Percentiles rank a stretch among this genome's conserved stretches.
Evolutionary conservation across 1,140 invertebrate species (phyloP).

Genomic region (Plutomurus gul): DNA sequence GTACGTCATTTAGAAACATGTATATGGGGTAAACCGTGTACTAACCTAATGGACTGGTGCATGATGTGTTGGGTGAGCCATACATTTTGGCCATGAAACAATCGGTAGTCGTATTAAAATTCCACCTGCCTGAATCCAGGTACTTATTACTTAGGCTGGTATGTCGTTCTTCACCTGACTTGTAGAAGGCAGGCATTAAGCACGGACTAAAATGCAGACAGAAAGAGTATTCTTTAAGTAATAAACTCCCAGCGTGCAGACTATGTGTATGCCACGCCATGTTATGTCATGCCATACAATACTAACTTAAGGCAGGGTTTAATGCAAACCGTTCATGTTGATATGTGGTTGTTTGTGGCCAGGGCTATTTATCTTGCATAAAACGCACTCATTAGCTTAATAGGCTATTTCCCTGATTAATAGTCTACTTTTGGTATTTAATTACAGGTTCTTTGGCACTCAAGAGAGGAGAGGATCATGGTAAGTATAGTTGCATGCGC

Average conservation of each 20-base stretch:
- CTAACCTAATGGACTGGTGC: too few species aligned
- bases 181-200: too few species aligned
- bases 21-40: too few species aligned
- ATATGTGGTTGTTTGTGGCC: background rate
- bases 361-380: constrained; percentile 15
- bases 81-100: background rate
- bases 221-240: background rate
- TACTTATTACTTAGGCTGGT: too few species aligned
- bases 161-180: too few species aligned
- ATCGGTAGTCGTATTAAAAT: constrained; percentile 6
- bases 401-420: constrained; percentile 39
- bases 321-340: constrained; percentile 13
- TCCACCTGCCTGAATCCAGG: constrained; percentile 9
- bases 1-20: too few species aligned
- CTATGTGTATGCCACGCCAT: too few species aligned
- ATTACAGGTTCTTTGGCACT: constrained; percentile 42
- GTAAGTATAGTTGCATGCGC: constrained; percentile 23
- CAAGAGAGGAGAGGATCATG: constrained; percentile 37
- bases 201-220: too few species aligned
- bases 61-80: background rate
- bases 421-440: constrained; percentile 17
- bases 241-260: background rate
- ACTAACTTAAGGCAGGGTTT: background rate
- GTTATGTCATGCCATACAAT: background rate
- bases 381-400: constrained; percentile 31